phyloP scores from a whole-genome alignment of 2,888 invertebrate species.

The Tenthredo amoena region DNA sequence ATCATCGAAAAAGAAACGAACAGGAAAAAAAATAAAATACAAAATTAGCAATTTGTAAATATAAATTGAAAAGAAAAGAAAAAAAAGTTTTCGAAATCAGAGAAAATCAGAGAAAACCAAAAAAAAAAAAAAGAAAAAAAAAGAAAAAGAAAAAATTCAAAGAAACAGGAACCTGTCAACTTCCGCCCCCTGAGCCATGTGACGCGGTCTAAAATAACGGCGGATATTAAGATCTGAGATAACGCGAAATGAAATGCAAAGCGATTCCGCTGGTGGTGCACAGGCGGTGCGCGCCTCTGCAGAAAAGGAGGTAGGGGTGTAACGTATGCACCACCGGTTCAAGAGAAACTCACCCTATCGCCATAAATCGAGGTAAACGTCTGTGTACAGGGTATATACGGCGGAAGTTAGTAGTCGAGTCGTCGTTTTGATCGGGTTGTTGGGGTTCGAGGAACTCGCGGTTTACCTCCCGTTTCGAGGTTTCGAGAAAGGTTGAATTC shows the following conservation, averaged over 20 bases:
- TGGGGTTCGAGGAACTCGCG: slow-evolving; percentile 29
- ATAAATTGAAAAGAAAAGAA: background rate
- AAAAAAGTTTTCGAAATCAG: background rate
- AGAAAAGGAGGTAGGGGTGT: background rate
- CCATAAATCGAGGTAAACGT: slow-evolving; percentile 45
- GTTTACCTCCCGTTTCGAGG: background rate
- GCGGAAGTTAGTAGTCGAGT: background rate
- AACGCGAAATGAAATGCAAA: slow-evolving; percentile 77
- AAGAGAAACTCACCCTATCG: background rate
- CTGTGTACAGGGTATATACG: slow-evolving; percentile 9
- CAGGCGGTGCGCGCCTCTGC: background rate
- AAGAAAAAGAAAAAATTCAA: background rate
- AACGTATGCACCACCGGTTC: slow-evolving; percentile 28
- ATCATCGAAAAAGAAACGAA: background rate
- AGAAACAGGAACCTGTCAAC: background rate
- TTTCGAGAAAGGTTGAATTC: background rate
- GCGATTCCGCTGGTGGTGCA: slow-evolving; percentile 67
- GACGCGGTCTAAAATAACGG: slow-evolving; percentile 12
- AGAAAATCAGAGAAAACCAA: too few relatives aligned
- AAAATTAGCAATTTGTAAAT: background rate
- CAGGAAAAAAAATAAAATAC: background rate
- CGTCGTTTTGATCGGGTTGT: background rate
- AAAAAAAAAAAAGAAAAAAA: background rate
- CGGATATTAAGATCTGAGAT: slow-evolving; percentile 77
- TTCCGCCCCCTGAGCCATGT: background rate